Conservation (phyloP, 92 coral and sea anemone species). For the Parazoanthus swiftii region DNA sequence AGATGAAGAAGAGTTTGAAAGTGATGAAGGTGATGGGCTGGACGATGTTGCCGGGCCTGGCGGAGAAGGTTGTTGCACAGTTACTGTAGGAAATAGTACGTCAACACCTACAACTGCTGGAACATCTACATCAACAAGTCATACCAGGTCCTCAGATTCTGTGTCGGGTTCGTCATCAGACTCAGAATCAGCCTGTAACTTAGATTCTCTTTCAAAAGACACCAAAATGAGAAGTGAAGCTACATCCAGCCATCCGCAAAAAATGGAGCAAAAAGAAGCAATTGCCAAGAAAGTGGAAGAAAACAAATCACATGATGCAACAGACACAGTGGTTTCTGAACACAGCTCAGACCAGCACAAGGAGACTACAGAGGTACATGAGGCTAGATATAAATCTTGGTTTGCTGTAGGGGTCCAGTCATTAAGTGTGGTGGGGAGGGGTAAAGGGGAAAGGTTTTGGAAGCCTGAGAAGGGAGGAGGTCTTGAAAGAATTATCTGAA, state of each 20-base stretch:
- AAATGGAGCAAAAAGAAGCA: background rate
- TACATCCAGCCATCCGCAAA: background rate
- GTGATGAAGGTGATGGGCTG: conserved; percentile 61
- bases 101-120: conserved; percentile 14
- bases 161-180: background rate
- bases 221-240: background rate
- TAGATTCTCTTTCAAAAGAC: background rate
- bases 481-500: no score
- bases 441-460: no score
- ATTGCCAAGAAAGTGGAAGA: background rate
- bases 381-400: no score
- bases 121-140: conserved; percentile 20
- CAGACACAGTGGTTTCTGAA: background rate
- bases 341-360: no score
- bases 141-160: background rate
- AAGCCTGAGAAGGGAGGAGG: no score
- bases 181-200: background rate
- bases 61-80: conserved; percentile 21
- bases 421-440: no score
- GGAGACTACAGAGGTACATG: no score
- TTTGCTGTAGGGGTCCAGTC: no score
- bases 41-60: conserved; percentile 39
- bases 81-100: conserved; percentile 15
- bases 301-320: background rate
- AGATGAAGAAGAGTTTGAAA: conserved; percentile 61